Conservation (phyloP, 2,888 invertebrate species). For the Lepidonotus clava region DNA sequence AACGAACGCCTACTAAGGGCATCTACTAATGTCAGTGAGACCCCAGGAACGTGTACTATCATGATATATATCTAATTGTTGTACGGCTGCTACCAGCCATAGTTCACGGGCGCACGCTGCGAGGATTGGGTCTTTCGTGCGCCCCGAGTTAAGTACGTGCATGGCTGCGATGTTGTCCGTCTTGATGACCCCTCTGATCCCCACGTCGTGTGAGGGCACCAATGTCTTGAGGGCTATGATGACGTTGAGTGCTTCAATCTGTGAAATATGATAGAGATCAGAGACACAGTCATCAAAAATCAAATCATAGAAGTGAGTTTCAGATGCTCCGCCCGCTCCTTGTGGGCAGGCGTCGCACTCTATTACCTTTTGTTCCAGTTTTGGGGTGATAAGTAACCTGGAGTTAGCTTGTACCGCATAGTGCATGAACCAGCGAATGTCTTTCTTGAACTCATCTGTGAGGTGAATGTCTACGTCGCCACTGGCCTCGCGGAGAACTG, state of each 20-base stretch:
- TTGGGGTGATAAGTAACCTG: neutral
- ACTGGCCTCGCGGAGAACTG: neutral
- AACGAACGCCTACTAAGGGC: neutral
- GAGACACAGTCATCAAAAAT: neutral
- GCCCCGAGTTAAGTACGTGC: neutral
- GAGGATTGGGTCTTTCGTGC: neutral
- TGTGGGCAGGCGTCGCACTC: slow-evolving; percentile 12
- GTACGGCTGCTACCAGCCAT: neutral
- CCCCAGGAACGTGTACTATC: neutral
- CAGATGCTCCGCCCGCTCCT: neutral
- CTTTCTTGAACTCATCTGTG: neutral
- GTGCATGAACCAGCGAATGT: neutral
- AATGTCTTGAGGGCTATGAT: neutral
- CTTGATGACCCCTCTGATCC: neutral
- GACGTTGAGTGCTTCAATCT: neutral
- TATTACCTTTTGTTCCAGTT: neutral
- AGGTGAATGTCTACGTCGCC: neutral
- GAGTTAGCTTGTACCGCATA: neutral
- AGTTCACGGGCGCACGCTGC: neutral
- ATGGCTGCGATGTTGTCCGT: slow-evolving; percentile 4
- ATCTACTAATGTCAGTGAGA: neutral
- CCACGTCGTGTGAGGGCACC: neutral
- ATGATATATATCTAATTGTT: neutral
- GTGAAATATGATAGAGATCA: neutral
- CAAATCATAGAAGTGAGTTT: neutral